These are phyloP conservation scores for Acrocyrtus sp. DNA, from an alignment of 2,888 invertebrate species.

Conservation along the genomic window DNA sequence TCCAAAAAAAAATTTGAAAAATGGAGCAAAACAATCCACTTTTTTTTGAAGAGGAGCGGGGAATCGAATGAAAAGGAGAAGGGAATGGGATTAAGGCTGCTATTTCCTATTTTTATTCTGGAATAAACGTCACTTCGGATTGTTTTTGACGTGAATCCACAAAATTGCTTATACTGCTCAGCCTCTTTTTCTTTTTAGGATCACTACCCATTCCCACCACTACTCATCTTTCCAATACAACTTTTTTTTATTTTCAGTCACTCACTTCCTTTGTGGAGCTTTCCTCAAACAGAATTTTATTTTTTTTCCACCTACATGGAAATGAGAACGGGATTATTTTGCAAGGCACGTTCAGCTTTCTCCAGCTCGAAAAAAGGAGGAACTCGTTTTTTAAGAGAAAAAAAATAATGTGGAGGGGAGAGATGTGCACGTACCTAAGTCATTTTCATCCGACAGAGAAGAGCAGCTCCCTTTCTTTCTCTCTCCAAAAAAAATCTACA, in stretches of 20 bases:
- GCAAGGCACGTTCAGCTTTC: constrained; percentile 30
- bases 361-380: too few relatives aligned
- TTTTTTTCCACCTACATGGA: too few relatives aligned
- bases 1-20: too few relatives aligned
- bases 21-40: too few relatives aligned
- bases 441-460: too few relatives aligned
- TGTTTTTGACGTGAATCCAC: constrained; percentile 45
- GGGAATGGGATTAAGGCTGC: constrained; percentile 31
- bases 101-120: constrained; percentile 34
- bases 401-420: too few relatives aligned
- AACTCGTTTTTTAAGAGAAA: too few relatives aligned
- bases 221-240: neutral
- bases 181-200: neutral
- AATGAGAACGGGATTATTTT: too few relatives aligned
- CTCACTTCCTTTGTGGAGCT: neutral
- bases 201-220: neutral
- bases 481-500: neutral
- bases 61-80: neutral
- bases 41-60: too few relatives aligned
- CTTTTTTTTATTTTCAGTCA: too few relatives aligned
- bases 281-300: too few relatives aligned
- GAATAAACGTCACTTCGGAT: constrained; percentile 47
- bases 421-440: too few relatives aligned
- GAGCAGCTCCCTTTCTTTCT: neutral
- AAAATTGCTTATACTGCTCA: constrained; percentile 38